phyloP scores from a whole-genome alignment of 2,113 vertebrate species.

The Xiphophorus couchianus region DNA sequence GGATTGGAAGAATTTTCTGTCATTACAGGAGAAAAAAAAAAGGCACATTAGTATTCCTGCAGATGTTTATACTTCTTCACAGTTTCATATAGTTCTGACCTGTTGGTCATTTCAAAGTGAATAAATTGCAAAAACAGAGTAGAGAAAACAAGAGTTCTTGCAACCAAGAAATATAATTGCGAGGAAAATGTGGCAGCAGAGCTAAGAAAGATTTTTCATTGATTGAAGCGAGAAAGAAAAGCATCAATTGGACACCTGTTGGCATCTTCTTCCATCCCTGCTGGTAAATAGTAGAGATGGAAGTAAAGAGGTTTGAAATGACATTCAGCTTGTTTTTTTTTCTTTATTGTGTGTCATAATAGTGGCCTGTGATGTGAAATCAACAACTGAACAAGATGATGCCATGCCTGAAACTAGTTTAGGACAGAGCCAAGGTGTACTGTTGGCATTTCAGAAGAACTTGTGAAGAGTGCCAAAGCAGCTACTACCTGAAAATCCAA shows the following conservation, averaged over 20 bases:
- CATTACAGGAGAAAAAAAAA: neutral
- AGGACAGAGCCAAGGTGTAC: too few species aligned
- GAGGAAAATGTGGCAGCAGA: neutral
- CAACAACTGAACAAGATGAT: too few species aligned
- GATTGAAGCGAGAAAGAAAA: neutral
- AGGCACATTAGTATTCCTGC: constrained; percentile 6
- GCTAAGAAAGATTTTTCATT: neutral
- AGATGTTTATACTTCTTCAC: neutral
- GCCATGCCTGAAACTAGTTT: too few species aligned
- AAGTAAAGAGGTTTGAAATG: too few species aligned
- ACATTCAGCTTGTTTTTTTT: neutral
- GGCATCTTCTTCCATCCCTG: neutral
- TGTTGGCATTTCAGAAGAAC: too few species aligned
- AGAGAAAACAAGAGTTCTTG: neutral
- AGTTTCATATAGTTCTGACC: neutral
- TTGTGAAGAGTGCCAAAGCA: too few species aligned
- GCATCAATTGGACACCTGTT: neutral
- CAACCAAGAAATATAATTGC: neutral
- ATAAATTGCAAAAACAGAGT: neutral
- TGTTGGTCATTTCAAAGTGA: neutral
- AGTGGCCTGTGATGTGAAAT: too few species aligned
- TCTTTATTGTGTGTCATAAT: too few species aligned
- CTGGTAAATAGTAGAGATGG: neutral
- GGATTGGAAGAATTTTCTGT: constrained; percentile 18
- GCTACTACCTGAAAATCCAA: too few species aligned